These are phyloP conservation scores for Parotia lawesii DNA, from an alignment of 2,113 vertebrate species.

Conservation along the genomic window DNA sequence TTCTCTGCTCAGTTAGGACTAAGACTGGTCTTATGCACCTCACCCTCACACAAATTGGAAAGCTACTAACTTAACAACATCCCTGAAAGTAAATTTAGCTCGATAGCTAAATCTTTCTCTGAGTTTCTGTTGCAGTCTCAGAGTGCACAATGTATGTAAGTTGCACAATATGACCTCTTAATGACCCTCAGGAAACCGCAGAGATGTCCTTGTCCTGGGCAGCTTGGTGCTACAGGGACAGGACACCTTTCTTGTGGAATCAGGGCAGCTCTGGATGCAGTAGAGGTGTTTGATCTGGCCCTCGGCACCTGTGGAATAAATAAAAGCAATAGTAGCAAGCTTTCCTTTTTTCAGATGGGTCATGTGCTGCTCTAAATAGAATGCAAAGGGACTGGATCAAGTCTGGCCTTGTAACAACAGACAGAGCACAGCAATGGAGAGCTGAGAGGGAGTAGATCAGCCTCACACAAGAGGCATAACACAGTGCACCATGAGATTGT, in stretches of 20 bases:
- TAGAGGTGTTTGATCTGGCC: not conserved
- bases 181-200: not conserved
- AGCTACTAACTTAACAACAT: not conserved
- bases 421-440: not conserved
- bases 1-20: not conserved
- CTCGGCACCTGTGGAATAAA: not conserved
- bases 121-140: not conserved
- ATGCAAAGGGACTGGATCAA: not conserved
- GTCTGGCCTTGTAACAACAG: not conserved
- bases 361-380: not conserved
- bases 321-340: not conserved
- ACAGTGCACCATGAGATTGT: not conserved
- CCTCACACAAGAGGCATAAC: not conserved
- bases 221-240: not conserved
- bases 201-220: not conserved
- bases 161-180: not conserved
- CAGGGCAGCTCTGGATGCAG: not conserved
- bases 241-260: not conserved
- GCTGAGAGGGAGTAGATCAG: not conserved
- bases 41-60: not conserved
- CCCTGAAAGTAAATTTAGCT: not conserved
- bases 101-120: not conserved
- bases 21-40: not conserved
- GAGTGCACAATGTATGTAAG: not conserved
- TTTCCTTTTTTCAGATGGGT: not conserved